These are phyloP conservation scores for Sander lucioperca DNA, from an alignment of 2,113 vertebrate genomes.

Conservation along the genomic window DNA sequence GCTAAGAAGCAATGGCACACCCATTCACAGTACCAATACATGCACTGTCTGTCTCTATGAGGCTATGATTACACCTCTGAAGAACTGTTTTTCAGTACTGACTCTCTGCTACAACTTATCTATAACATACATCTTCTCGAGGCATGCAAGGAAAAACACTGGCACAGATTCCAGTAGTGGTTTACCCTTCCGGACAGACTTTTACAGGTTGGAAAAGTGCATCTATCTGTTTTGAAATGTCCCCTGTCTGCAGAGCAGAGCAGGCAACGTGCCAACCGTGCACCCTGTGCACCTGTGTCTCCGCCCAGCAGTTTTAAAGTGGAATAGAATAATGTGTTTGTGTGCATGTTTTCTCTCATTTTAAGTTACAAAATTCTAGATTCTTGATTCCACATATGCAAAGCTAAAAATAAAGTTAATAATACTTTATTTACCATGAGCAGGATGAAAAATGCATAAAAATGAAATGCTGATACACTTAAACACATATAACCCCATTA, in stretches of 20 bases:
- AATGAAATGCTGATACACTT: background rate
- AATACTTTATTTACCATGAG: background rate
- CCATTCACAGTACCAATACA: too few species aligned
- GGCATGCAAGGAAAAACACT: conserved; percentile 47
- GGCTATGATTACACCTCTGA: conserved; percentile 17
- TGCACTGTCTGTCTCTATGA: too few species aligned
- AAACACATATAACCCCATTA: background rate
- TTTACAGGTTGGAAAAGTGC: conserved; percentile 56
- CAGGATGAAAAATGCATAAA: background rate
- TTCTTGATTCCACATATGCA: background rate
- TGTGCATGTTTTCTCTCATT: conserved; percentile 7
- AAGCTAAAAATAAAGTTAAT: background rate
- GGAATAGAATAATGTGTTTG: conserved; percentile 36
- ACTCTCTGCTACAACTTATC: conserved; percentile 17
- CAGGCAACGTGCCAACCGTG: conserved; percentile 8
- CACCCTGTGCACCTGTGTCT: conserved; percentile 51
- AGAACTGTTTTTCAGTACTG: conserved; percentile 29
- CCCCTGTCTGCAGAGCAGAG: conserved; percentile 29
- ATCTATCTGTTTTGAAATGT: conserved; percentile 56
- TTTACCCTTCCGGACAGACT: conserved; percentile 26
- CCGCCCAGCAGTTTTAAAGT: conserved; percentile 44
- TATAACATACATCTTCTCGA: conserved; percentile 21
- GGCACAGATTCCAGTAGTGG: conserved; percentile 43
- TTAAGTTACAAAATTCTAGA: background rate
- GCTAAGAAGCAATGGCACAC: background rate